Percentiles rank a stretch among this genome's conserved stretches.
Evolutionary conservation across 1,140 invertebrate genomes (phyloP).

Genomic region (Trichonephila inaurata): DNA sequence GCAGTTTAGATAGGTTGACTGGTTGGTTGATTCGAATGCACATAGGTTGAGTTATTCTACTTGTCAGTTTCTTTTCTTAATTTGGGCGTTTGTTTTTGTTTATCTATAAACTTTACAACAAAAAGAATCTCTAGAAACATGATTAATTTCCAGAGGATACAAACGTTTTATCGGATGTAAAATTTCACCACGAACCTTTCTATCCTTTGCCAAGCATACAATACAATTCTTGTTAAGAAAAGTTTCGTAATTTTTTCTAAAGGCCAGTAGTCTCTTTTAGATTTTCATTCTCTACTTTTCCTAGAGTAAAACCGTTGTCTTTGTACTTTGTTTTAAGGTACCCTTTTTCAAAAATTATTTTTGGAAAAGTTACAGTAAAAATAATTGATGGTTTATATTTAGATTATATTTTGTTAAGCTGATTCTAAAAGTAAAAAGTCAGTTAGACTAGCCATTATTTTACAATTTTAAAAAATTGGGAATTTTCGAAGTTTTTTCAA

Average conservation of each 20-base stretch:
- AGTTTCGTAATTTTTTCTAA: background rate
- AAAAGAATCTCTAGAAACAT: background rate
- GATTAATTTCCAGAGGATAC: background rate
- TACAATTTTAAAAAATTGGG: too few species aligned
- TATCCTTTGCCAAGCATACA: background rate
- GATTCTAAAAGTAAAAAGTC: too few species aligned
- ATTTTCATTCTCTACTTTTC: constrained; percentile 21
- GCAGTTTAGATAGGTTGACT: too few species aligned
- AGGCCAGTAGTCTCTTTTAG: background rate
- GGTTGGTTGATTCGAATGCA: too few species aligned
- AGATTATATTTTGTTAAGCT: too few species aligned
- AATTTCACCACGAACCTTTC: background rate
- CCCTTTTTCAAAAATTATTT: too few species aligned
- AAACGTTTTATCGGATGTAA: constrained; percentile 28
- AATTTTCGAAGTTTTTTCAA: too few species aligned
- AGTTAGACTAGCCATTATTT: too few species aligned
- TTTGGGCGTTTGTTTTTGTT: background rate
- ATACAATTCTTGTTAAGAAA: constrained; percentile 9
- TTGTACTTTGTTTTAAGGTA: background rate
- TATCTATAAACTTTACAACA: background rate
- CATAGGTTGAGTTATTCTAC: background rate
- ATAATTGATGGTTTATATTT: too few species aligned
- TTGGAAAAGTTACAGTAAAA: too few species aligned
- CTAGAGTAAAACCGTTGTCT: background rate
- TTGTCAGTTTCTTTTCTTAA: background rate